These are phyloP conservation scores for Cacoxenus indagator DNA, from an alignment of 2,888 invertebrate genomes.

Conservation along the genomic window DNA sequence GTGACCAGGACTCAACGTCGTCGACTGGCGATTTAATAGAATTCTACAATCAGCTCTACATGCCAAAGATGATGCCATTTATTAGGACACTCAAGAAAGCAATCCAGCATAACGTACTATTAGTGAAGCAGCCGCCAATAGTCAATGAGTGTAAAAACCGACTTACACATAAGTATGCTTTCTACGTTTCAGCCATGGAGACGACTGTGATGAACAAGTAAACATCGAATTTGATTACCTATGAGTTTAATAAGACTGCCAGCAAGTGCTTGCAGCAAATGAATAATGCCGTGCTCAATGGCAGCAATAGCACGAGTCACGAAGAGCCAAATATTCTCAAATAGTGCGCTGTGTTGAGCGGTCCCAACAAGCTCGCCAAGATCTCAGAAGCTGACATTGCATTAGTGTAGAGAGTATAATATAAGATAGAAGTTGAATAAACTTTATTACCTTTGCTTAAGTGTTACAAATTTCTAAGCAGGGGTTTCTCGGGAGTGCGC, in stretches of 20 bases:
- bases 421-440: slow-evolving; percentile 6
- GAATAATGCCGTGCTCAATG: not conserved
- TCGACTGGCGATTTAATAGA: slow-evolving; percentile 39
- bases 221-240: not conserved
- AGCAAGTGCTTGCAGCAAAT: not conserved
- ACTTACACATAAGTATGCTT: slow-evolving; percentile 10
- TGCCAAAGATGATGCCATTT: slow-evolving; percentile 35
- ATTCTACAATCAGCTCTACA: slow-evolving; percentile 46
- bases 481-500: not conserved
- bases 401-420: too few relatives aligned
- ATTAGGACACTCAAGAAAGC: not conserved
- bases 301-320: not conserved
- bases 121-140: not conserved
- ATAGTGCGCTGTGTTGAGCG: not conserved
- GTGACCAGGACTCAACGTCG: not conserved
- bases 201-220: not conserved
- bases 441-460: slow-evolving; percentile 5
- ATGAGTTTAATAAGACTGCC: not conserved
- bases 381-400: too few relatives aligned
- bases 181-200: slow-evolving; percentile 13
- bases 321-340: not conserved
- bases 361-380: too few relatives aligned
- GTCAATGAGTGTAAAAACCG: not conserved
- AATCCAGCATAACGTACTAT: not conserved
- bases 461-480: not conserved